Evolutionary conservation across 1,140 invertebrate species (phyloP).

Genomic region (Grapholita molesta): DNA sequence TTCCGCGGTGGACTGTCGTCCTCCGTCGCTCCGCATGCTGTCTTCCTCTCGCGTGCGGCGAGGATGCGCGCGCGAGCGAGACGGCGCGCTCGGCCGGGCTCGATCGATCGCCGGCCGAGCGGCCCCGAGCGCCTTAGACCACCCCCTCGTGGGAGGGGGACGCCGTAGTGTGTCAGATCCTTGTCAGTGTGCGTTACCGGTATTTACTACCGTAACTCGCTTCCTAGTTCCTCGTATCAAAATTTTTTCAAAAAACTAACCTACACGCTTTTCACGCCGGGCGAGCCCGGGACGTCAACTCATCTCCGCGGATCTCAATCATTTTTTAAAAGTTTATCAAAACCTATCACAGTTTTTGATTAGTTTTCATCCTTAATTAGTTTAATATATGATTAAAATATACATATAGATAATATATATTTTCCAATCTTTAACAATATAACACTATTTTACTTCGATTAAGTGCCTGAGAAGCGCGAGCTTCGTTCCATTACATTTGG

Average conservation of each 20-base stretch:
- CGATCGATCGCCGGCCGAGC: constrained; percentile 15
- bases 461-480: constrained; percentile 28
- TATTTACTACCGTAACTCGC: constrained; percentile 42
- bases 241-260: constrained; percentile 74
- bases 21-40: constrained; percentile 25
- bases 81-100: constrained; percentile 13
- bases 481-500: constrained; percentile 11
- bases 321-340: constrained; percentile 77
- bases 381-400: constrained; percentile 78
- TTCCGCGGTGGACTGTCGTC: constrained; percentile 51
- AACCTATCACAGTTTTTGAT: constrained; percentile 78
- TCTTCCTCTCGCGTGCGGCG: constrained; percentile 26
- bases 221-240: constrained; percentile 51
- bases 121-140: constrained; percentile 1
- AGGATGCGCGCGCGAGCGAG: constrained; percentile 20
- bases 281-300: background rate
- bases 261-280: constrained; percentile 42
- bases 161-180: constrained; percentile 32
- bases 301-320: constrained; percentile 29
- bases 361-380: constrained; percentile 76
- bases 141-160: background rate
- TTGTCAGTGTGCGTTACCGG: constrained; percentile 24
- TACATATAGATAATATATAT: constrained; percentile 78
- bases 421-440: constrained; percentile 75
- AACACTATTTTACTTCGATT: constrained; percentile 70